phyloP scores from a whole-genome alignment of 2,113 vertebrate species.

The Labrus mixtus region DNA sequence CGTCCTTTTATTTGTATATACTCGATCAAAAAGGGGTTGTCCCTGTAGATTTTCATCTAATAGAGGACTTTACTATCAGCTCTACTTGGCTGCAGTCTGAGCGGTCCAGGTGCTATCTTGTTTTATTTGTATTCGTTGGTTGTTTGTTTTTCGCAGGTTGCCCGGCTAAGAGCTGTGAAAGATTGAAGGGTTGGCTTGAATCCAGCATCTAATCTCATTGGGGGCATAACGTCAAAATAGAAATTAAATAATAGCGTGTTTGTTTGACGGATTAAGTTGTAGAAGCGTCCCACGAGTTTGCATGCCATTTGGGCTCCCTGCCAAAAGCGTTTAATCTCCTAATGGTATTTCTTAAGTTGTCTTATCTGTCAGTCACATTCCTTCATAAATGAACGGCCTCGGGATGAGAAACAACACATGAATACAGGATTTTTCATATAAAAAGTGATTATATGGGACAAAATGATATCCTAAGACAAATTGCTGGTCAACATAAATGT shows the following conservation, averaged over 20 bases:
- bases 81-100: too few species aligned
- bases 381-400: conserved; percentile 10
- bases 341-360: conserved; percentile 26
- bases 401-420: conserved; percentile 4
- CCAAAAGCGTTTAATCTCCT: conserved; percentile 20
- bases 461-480: neutral
- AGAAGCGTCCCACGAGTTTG: conserved; percentile 7
- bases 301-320: conserved; percentile 28
- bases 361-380: conserved; percentile 33
- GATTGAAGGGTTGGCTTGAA: conserved; percentile 9
- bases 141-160: conserved; percentile 4
- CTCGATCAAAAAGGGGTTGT: too few species aligned
- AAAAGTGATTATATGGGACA: neutral
- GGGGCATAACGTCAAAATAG: conserved; percentile 10
- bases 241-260: conserved; percentile 33
- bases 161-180: neutral
- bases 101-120: too few species aligned
- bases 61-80: too few species aligned
- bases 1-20: too few species aligned
- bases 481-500: conserved; percentile 15
- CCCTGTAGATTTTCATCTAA: too few species aligned
- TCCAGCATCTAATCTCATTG: conserved; percentile 25
- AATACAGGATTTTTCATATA: neutral
- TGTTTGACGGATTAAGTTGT: conserved; percentile 29
- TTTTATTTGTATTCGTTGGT: neutral